These are phyloP conservation scores for Ranitomeya variabilis DNA, from an alignment of 2,113 vertebrate genomes.

Conservation along the genomic window DNA sequence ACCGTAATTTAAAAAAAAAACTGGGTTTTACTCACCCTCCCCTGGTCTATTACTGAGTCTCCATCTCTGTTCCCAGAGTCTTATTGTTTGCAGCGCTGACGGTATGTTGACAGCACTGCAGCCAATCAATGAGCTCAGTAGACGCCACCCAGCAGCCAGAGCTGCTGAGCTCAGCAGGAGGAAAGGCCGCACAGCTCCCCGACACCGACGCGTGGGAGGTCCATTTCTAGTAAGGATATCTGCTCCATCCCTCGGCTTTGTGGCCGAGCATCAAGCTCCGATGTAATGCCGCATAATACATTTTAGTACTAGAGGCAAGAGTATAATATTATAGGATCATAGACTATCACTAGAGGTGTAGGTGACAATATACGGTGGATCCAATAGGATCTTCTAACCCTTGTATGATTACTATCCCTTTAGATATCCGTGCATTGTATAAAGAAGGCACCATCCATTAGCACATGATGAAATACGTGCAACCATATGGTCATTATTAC, in stretches of 20 bases:
- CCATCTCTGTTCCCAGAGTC: no score
- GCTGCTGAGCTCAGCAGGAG: no score
- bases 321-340: neutral
- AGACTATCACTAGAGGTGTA: neutral
- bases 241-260: neutral
- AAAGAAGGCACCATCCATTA: neutral
- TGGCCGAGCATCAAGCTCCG: neutral
- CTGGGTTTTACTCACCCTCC: no score
- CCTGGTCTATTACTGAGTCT: no score
- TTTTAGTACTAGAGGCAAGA: neutral
- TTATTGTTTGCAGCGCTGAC: no score
- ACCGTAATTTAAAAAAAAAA: no score
- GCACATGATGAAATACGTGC: neutral
- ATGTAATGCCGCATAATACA: neutral
- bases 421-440: neutral
- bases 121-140: no score
- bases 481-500: slow-evolving; percentile 41
- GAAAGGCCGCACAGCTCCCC: no score
- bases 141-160: no score
- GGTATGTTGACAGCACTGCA: no score
- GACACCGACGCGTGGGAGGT: no score
- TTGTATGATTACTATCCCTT: neutral
- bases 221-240: neutral
- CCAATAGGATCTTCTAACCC: neutral
- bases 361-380: no score